Conservation (phyloP, 2,113 vertebrate genomes). For the Carassius carassius region DNA sequence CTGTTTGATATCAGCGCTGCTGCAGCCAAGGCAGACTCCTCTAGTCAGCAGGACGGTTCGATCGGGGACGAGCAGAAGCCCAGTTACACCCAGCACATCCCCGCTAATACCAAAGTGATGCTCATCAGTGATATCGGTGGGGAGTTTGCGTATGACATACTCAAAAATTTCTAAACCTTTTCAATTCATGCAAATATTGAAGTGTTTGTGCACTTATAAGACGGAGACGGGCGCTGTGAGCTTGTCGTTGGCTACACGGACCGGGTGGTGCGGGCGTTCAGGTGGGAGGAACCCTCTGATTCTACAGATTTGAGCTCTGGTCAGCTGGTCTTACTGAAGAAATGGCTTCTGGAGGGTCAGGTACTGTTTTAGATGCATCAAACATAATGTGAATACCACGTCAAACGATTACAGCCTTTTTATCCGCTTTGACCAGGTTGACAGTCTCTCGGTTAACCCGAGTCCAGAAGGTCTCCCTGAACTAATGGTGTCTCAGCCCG, state of each 20-base stretch:
- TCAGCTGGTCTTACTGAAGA: slow-evolving; percentile 91
- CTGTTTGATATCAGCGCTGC: slow-evolving; percentile 86
- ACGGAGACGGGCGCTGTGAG: slow-evolving; percentile 90
- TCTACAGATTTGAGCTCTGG: slow-evolving; percentile 77
- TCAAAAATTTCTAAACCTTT: background rate
- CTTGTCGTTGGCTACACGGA: slow-evolving; percentile 96
- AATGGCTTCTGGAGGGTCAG: slow-evolving; percentile 97
- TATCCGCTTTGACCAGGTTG: slow-evolving; percentile 77
- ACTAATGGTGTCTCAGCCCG: slow-evolving; percentile 96
- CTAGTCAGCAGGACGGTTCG: slow-evolving; percentile 80
- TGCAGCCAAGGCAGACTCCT: slow-evolving; percentile 78
- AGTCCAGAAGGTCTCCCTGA: slow-evolving; percentile 85
- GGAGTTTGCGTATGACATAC: background rate
- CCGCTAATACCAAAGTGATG: slow-evolving; percentile 96
- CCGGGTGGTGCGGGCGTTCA: slow-evolving; percentile 93
- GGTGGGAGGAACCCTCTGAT: slow-evolving; percentile 88
- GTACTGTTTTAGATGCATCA: slow-evolving; percentile 63
- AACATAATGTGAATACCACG: background rate
- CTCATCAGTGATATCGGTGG: slow-evolving; percentile 95
- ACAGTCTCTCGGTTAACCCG: slow-evolving; percentile 91
- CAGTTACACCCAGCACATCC: slow-evolving; percentile 92
- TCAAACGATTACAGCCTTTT: background rate
- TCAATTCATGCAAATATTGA: background rate
- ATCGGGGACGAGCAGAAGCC: slow-evolving; percentile 85
- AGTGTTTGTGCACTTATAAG: slow-evolving; percentile 66